Conservation (phyloP, 1,140 invertebrate species). For the Ylistrum balloti region DNA sequence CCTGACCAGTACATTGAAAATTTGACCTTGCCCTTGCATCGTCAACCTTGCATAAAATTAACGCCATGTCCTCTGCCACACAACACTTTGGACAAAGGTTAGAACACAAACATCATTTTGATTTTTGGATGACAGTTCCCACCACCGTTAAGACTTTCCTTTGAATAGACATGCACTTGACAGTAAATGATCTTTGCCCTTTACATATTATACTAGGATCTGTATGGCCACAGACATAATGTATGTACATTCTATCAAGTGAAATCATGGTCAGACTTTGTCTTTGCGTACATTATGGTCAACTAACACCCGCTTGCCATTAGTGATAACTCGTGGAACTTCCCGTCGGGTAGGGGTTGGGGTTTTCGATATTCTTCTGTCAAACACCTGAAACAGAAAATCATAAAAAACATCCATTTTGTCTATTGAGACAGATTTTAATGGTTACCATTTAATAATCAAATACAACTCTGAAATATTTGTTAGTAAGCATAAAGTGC, state of each 20-base stretch:
- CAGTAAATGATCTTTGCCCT: background rate
- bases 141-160: background rate
- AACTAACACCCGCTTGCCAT: slow-evolving; percentile 65
- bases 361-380: slow-evolving; percentile 66
- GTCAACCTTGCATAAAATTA: too few species aligned
- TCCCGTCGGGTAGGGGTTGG: slow-evolving; percentile 69
- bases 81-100: background rate
- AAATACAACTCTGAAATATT: too few species aligned
- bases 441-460: too few species aligned
- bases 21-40: too few species aligned
- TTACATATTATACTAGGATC: background rate
- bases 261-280: slow-evolving; percentile 63
- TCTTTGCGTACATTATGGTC: slow-evolving; percentile 69
- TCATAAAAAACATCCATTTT: too few species aligned
- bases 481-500: too few species aligned
- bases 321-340: slow-evolving; percentile 70
- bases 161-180: background rate
- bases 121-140: background rate
- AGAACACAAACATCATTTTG: background rate
- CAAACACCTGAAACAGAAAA: slow-evolving; percentile 58
- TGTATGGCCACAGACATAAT: background rate
- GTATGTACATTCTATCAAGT: background rate
- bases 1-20: too few species aligned
- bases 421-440: too few species aligned
- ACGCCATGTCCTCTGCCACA: background rate